A percentile compares a stretch with the other conserved stretches of the same genome.
Conservation (phyloP, 2,797 vertebrate genomes). For the Carapus acus region DNA sequence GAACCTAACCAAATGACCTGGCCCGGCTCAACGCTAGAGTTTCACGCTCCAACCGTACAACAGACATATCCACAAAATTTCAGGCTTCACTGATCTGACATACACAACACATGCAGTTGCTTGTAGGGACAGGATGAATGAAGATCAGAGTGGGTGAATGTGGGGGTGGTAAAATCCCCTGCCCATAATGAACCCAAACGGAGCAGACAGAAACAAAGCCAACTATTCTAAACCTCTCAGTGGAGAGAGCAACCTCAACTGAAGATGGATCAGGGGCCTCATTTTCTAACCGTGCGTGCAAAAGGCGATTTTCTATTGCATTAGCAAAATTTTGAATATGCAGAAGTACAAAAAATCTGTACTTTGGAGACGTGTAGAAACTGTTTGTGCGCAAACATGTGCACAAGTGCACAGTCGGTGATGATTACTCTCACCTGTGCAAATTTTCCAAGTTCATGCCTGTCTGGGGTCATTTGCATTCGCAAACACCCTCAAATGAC, state of each 20-base stretch:
- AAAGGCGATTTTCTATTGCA: too few species aligned
- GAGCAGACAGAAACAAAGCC: constrained; percentile 18
- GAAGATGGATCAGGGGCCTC: constrained; percentile 1
- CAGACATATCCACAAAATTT: constrained; percentile 27
- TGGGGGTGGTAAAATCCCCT: constrained; percentile 63
- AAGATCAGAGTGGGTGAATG: constrained; percentile 58
- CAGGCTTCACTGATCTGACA: constrained; percentile 23
- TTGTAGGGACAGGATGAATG: constrained; percentile 54
- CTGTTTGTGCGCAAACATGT: too few species aligned
- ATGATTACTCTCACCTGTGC: too few species aligned
- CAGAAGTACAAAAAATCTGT: too few species aligned
- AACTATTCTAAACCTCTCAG: constrained; percentile 22
- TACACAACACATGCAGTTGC: constrained; percentile 18
- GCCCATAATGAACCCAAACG: constrained; percentile 37
- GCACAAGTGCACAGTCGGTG: too few species aligned
- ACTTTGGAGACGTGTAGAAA: too few species aligned
- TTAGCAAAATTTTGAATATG: too few species aligned
- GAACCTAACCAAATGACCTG: background rate
- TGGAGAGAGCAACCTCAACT: constrained; percentile 31
- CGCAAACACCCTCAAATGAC: too few species aligned
- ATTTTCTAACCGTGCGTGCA: too few species aligned
- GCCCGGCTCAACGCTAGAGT: constrained; percentile 24
- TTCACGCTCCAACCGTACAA: constrained; percentile 44
- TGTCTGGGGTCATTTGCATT: too few species aligned
- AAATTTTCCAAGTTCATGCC: too few species aligned